Evolutionary conservation across 2,888 invertebrate genomes (phyloP).

Genomic region (Cosmia trapezina): DNA sequence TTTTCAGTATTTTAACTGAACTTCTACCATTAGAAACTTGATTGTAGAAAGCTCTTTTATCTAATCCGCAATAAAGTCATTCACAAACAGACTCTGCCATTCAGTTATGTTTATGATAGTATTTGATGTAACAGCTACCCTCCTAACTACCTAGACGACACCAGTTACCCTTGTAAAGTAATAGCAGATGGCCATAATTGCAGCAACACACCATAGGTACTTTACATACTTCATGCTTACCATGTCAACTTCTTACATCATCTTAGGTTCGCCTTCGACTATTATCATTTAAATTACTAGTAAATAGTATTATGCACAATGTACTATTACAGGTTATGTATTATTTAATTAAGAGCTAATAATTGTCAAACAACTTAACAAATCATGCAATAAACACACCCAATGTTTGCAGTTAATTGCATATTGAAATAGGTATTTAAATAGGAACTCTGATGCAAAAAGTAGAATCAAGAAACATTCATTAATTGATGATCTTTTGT

Average conservation of each 20-base stretch:
- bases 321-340: not conserved
- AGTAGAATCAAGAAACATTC: too few relatives aligned
- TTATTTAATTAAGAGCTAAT: slow-evolving; percentile 25
- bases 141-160: not conserved
- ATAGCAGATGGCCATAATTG: slow-evolving; percentile 2
- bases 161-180: slow-evolving; percentile 26
- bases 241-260: not conserved
- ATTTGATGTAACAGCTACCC: not conserved
- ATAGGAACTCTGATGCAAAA: slow-evolving; percentile 6
- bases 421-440: not conserved
- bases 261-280: slow-evolving; percentile 24
- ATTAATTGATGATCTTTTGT: not conserved
- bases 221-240: not conserved
- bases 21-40: not conserved
- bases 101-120: not conserved
- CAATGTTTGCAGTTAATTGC: slow-evolving; percentile 14
- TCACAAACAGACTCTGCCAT: not conserved
- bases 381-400: slow-evolving; percentile 7
- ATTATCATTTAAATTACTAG: slow-evolving; percentile 32
- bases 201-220: too few relatives aligned
- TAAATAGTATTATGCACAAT: slow-evolving; percentile 16
- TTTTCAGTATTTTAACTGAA: not conserved
- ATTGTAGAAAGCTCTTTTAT: not conserved
- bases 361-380: slow-evolving; percentile 38
- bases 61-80: not conserved